Evolutionary conservation across 30 jellyfish, hydroid and myxozoan genomes (phyloP).

Genomic region (Rhopilema esculentum): DNA sequence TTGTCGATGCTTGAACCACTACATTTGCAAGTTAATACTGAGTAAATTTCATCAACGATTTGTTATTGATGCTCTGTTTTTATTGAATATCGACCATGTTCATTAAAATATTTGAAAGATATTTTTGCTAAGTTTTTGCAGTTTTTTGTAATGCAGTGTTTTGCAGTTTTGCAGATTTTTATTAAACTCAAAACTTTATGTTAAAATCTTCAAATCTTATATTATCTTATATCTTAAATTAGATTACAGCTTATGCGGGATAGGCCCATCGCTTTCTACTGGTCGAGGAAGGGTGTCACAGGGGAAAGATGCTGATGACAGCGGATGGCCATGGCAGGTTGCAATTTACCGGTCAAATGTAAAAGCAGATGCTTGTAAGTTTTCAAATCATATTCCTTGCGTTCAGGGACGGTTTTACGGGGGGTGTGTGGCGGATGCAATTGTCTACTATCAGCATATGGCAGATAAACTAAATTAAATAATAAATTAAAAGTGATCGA

Average conservation of each 20-base stretch:
- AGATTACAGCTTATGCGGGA: slow-evolving; percentile 74
- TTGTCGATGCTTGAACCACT: too few species aligned
- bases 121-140: too few species aligned
- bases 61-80: too few species aligned
- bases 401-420: not conserved
- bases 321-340: slow-evolving; percentile 77
- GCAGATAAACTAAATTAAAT: not conserved
- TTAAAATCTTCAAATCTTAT: not conserved
- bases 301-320: slow-evolving; percentile 23
- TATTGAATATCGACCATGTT: too few species aligned
- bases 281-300: slow-evolving; percentile 46
- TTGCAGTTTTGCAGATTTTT: not conserved
- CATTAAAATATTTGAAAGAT: too few species aligned
- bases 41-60: too few species aligned
- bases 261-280: not conserved
- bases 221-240: not conserved
- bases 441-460: not conserved
- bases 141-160: too few species aligned
- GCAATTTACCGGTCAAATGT: slow-evolving; percentile 28
- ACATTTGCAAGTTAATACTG: too few species aligned
- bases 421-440: not conserved
- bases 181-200: not conserved
- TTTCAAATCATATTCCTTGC: not conserved
- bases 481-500: too few species aligned
- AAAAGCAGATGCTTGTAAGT: not conserved